phyloP scores from a whole-genome alignment of 2,888 invertebrate genomes.

The Calameuta pallipes region DNA sequence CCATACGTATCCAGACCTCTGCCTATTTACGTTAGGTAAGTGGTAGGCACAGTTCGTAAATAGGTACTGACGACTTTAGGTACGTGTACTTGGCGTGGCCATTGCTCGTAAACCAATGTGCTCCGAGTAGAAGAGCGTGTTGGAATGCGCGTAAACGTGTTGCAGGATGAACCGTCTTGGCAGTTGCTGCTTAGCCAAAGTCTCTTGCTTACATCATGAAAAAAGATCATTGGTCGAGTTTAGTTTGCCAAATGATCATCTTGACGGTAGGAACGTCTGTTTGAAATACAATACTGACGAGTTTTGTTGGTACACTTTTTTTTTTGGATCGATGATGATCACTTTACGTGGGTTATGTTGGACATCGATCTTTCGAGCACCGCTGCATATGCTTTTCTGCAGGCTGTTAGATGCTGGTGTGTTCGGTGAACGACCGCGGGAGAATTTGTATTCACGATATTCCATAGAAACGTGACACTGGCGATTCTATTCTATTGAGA shows the following conservation, averaged over 20 bases:
- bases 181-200: background rate
- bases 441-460: background rate
- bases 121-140: background rate
- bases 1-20: background rate
- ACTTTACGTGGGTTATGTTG: background rate
- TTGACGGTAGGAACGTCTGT: background rate
- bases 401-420: background rate
- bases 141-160: conserved; percentile 6
- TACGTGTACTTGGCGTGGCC: background rate
- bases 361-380: background rate
- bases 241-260: background rate
- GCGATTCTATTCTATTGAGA: background rate
- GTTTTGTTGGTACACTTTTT: background rate
- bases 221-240: background rate
- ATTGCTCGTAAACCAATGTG: background rate
- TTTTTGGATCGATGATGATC: background rate
- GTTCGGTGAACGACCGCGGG: background rate
- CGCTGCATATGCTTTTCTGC: background rate
- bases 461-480: background rate
- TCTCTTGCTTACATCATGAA: background rate
- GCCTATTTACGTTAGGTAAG: background rate
- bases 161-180: background rate
- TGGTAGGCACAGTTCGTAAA: background rate
- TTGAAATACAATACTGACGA: background rate
- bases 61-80: background rate